Percentiles rank a stretch among this genome's conserved stretches.
Evolutionary conservation across 2,113 vertebrate genomes (phyloP).

Genomic region (Hippopotamus amphibius): DNA sequence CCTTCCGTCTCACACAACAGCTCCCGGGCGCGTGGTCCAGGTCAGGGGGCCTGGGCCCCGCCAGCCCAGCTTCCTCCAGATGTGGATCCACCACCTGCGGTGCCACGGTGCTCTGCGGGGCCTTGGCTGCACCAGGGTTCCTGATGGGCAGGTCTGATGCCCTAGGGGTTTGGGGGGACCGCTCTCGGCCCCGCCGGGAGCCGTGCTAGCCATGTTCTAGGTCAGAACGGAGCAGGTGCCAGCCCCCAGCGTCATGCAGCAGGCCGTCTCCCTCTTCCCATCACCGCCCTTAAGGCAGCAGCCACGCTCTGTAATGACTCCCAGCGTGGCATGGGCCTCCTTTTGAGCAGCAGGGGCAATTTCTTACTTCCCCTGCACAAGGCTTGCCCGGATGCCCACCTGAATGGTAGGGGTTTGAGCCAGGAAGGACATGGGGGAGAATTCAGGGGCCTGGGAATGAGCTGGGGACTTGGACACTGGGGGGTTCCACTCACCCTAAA

Average conservation of each 20-base stretch:
- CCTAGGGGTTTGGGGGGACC: neutral
- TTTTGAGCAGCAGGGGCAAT: too few species aligned
- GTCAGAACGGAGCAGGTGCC: neutral
- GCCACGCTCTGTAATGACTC: fast-evolving
- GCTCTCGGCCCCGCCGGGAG: neutral
- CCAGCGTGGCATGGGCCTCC: fast-evolving
- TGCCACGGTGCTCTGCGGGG: fast-evolving
- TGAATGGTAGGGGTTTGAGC: neutral
- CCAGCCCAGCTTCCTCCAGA: neutral
- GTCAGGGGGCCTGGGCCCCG: fast-evolving
- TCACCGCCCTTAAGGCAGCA: fast-evolving
- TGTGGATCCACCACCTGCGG: fast-evolving
- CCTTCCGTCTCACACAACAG: fast-evolving
- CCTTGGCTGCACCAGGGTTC: neutral
- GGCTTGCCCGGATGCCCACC: neutral
- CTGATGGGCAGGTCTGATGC: neutral
- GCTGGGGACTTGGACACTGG: neutral
- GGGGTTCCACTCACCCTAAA: neutral
- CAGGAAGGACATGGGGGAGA: neutral
- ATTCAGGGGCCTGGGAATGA: neutral
- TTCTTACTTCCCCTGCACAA: fast-evolving
- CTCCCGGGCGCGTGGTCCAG: neutral
- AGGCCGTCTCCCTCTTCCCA: neutral
- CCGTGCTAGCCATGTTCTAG: neutral
- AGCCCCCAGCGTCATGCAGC: neutral